Evolutionary conservation across 1,140 invertebrate species (phyloP).

Genomic region (Bilobella aurantiaca): DNA sequence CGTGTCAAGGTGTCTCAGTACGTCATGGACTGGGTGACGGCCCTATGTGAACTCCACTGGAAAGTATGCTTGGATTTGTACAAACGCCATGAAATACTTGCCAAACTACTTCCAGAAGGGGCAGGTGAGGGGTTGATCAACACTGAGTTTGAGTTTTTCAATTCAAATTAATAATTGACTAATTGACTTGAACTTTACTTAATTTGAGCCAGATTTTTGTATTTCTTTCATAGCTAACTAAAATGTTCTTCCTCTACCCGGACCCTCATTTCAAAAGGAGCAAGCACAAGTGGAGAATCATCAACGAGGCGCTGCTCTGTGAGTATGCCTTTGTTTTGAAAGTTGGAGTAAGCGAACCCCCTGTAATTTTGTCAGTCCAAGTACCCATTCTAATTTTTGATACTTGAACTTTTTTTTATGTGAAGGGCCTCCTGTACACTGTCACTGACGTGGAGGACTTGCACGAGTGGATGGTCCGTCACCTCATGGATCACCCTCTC

Average conservation of each 20-base stretch:
- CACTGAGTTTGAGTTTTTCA: too few species aligned
- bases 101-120: slow-evolving; percentile 94
- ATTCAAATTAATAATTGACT: too few species aligned
- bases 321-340: slow-evolving; percentile 93
- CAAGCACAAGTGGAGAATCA: slow-evolving; percentile 99
- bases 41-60: slow-evolving; percentile 67
- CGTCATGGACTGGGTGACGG: slow-evolving; percentile 87
- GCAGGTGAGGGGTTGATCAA: slow-evolving; percentile 69
- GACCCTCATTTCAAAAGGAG: slow-evolving; percentile 99
- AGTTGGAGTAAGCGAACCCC: slow-evolving; percentile 54
- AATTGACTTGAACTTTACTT: slow-evolving; percentile 1
- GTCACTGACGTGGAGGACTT: slow-evolving; percentile 96
- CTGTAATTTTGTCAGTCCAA: not conserved
- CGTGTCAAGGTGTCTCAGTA: slow-evolving; percentile 97
- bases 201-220: not conserved
- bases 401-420: slow-evolving; percentile 34
- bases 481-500: slow-evolving; percentile 82
- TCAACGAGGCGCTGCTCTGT: slow-evolving; percentile 79
- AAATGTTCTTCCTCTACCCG: slow-evolving; percentile 99
- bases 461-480: slow-evolving; percentile 91
- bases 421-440: slow-evolving; percentile 90
- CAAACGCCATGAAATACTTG: slow-evolving; percentile 98
- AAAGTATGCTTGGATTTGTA: slow-evolving; percentile 81
- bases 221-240: slow-evolving; percentile 64
- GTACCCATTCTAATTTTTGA: slow-evolving; percentile 8